These are phyloP conservation scores for Campylorhamphus procurvoides DNA, from an alignment of 2,113 vertebrate species.

Conservation along the genomic window DNA sequence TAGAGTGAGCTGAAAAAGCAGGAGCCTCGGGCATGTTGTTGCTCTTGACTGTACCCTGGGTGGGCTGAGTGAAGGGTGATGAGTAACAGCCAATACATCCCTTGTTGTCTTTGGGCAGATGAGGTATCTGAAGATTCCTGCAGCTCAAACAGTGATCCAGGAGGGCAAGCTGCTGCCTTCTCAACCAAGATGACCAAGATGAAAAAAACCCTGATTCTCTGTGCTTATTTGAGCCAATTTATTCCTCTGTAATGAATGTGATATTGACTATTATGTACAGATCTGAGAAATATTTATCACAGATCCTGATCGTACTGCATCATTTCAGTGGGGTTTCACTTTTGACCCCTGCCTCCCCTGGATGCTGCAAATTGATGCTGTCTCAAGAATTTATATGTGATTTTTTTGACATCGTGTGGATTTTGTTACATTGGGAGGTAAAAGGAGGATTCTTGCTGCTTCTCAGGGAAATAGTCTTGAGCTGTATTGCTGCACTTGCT, in stretches of 20 bases:
- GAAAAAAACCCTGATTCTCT: not conserved
- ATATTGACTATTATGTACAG: not conserved
- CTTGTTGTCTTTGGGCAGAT: not conserved
- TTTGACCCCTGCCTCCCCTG: not conserved
- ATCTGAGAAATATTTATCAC: not conserved
- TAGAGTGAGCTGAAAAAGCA: not conserved
- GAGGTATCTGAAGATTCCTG: not conserved
- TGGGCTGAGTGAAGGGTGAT: not conserved
- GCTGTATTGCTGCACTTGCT: not conserved
- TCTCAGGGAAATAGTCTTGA: not conserved
- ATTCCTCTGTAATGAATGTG: not conserved
- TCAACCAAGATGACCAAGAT: not conserved
- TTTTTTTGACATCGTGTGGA: not conserved
- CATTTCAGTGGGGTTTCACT: not conserved
- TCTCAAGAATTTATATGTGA: not conserved
- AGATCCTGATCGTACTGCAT: not conserved
- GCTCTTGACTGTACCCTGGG: not conserved
- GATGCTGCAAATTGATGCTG: not conserved
- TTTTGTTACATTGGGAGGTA: not conserved
- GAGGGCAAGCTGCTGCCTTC: not conserved
- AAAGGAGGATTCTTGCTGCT: not conserved
- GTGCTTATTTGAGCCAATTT: not conserved
- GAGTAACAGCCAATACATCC: fast-evolving
- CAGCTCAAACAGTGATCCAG: not conserved
- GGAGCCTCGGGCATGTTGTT: not conserved